Percentiles rank a stretch among this genome's conserved stretches.
Conservation (phyloP, 2,797 vertebrate species). For the Phataginus tricuspis region DNA sequence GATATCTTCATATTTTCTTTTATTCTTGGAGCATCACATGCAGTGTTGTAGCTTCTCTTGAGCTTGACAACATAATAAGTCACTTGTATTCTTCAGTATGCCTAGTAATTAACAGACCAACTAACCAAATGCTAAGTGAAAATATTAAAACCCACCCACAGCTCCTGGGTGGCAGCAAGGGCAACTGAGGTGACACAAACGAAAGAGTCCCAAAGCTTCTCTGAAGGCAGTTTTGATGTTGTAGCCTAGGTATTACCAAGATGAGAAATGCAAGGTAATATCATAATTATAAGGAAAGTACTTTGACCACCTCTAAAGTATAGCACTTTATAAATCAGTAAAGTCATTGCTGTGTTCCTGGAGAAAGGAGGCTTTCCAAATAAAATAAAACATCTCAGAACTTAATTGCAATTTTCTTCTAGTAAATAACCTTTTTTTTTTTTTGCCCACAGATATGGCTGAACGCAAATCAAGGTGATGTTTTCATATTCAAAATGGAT, state of each 20-base stretch:
- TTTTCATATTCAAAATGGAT: slow-evolving; percentile 68
- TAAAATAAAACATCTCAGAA: slow-evolving; percentile 72
- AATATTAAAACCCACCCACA: slow-evolving; percentile 12
- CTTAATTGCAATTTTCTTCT: slow-evolving; percentile 75
- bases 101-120: slow-evolving; percentile 45
- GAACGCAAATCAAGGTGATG: slow-evolving; percentile 77
- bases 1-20: not conserved
- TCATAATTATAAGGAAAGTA: slow-evolving; percentile 39
- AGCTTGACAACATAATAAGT: slow-evolving; percentile 16
- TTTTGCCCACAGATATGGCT: slow-evolving; percentile 31
- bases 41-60: not conserved
- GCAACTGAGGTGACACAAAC: slow-evolving; percentile 20
- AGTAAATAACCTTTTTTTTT: slow-evolving; percentile 63
- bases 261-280: slow-evolving; percentile 43
- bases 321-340: slow-evolving; percentile 66
- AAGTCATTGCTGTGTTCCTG: slow-evolving; percentile 52
- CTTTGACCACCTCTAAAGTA: slow-evolving; percentile 54
- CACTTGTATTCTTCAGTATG: slow-evolving; percentile 10
- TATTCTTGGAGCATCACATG: not conserved
- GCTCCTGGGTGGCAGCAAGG: not conserved
- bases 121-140: slow-evolving; percentile 40
- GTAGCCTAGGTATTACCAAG: not conserved
- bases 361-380: slow-evolving; percentile 77
- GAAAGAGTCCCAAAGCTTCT: not conserved
- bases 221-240: slow-evolving; percentile 25